Evolutionary conservation across 2,888 invertebrate species (phyloP), one percentile per base, ranked within the genome.

Genomic region (Petrolisthes manimaculis): DNA sequence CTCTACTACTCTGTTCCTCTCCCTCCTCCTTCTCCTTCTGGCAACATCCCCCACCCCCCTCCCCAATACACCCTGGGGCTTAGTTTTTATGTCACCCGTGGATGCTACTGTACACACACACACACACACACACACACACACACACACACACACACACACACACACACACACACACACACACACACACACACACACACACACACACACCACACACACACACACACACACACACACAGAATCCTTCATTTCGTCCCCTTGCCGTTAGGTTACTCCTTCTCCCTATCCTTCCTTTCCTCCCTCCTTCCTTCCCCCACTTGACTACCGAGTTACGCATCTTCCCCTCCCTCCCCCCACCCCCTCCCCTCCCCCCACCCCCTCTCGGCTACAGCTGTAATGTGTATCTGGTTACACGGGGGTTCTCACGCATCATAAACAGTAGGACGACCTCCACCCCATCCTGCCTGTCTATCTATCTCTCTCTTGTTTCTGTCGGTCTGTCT

Each of bases 271-370:
- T n/a, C 24, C 74, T 6, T 24, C 74, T 53, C 55, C 80, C 53
- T 55, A 53, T 80, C 55, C 21, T 77, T 12, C 55, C 80, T 80
- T 55, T 21, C 53, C 55, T 54, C n/a, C 80, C 55, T 18, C 80
- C 8, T 24, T 9, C 21, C 56, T 56, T 67, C 61, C 56, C 55
- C 81, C 67, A 61, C 56, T 81, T 67, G 21, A n/a, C 37, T 8
- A 4, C 56, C 56, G 14, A 37, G 37, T 53, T 18, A 51, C 77
- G 12, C 53, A 24, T 37, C 77, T 18, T 77, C 71, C 71, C n/a
- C 71, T 71, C 71, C 61, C 6, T 14, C 61, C 61, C 8, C 6
- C 8, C 61, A 12, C 71, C 71, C 71, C n/a, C 8, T n/a, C 71
- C 71, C n/a, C 71, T n/a, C 71, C n/a, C n/a, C 71, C n/a, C 24